Evolutionary conservation across 2,888 invertebrate species (phyloP).

Genomic region (Caenorhabditis sp.): DNA sequence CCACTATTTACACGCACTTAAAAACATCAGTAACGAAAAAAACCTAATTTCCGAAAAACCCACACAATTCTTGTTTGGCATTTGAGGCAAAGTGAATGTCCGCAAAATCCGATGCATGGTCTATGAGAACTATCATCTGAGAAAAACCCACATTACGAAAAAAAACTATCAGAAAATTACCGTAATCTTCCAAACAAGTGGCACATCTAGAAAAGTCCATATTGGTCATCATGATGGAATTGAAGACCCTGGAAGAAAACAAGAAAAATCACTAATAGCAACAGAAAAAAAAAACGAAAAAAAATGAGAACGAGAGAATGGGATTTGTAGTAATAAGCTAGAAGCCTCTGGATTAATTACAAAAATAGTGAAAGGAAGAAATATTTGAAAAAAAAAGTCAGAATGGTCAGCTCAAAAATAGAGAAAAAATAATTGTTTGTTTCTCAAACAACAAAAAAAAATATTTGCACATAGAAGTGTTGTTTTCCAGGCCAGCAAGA

Average conservation of each 20-base stretch:
- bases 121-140: conserved; percentile 37
- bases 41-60: not conserved
- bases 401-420: not conserved
- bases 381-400: not conserved
- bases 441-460: not conserved
- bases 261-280: not conserved
- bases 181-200: conserved; percentile 43
- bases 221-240: conserved; percentile 15
- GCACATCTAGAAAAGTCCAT: conserved; percentile 38
- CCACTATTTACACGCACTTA: no score
- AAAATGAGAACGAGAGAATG: no score
- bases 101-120: conserved; percentile 42
- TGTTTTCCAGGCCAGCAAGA: not conserved
- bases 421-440: not conserved
- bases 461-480: not conserved
- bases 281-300: not conserved
- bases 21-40: no score
- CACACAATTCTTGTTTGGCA: conserved; percentile 40
- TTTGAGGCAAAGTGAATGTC: conserved; percentile 39
- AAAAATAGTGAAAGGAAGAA: not conserved
- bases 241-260: not conserved
- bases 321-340: no score
- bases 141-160: not conserved
- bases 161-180: conserved; percentile 7
- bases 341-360: no score